Conservation (phyloP, 2,888 invertebrate genomes). For the Glomeris marginata region DNA sequence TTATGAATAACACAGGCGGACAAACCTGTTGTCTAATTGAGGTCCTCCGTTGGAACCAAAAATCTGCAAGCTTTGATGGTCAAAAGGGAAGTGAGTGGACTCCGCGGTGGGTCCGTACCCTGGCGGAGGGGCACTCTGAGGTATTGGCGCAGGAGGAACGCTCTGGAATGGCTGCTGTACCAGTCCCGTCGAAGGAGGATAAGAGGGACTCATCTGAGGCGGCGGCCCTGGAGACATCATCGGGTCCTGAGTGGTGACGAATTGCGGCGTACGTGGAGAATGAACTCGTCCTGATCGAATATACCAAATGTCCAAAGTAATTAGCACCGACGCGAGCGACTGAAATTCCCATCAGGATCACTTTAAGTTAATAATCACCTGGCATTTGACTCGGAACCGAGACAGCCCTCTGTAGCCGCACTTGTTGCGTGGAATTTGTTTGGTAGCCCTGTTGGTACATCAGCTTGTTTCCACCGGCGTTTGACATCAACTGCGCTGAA, state of each 20-base stretch:
- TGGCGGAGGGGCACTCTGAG: slow-evolving; percentile 14
- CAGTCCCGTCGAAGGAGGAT: slow-evolving; percentile 9
- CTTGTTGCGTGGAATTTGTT: slow-evolving; percentile 25
- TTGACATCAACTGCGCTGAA: slow-evolving; percentile 10
- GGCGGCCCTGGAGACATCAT: slow-evolving; percentile 24
- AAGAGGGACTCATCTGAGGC: slow-evolving; percentile 18
- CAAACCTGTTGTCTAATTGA: slow-evolving; percentile 1
- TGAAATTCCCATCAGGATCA: neutral
- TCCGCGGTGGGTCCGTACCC: slow-evolving; percentile 2
- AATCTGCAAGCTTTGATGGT: slow-evolving; percentile 12
- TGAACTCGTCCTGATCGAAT: slow-evolving; percentile 19
- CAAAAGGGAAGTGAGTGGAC: slow-evolving; percentile 15
- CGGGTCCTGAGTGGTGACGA: slow-evolving; percentile 19
- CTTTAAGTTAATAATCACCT: slow-evolving; percentile 12
- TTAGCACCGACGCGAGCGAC: neutral
- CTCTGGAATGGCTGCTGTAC: slow-evolving; percentile 2
- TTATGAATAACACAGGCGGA: too few species aligned
- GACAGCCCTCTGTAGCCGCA: slow-evolving; percentile 44
- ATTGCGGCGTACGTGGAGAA: slow-evolving; percentile 20
- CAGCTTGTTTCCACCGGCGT: slow-evolving; percentile 17
- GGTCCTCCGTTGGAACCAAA: slow-evolving; percentile 3
- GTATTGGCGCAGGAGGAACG: slow-evolving; percentile 5
- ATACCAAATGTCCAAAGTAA: neutral
- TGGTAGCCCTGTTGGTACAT: slow-evolving; percentile 15
- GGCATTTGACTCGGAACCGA: slow-evolving; percentile 30